Evolutionary conservation across 2,888 invertebrate species (phyloP), one percentile per base, ranked within the genome.

Genomic region (Oxytorus armatus): DNA sequence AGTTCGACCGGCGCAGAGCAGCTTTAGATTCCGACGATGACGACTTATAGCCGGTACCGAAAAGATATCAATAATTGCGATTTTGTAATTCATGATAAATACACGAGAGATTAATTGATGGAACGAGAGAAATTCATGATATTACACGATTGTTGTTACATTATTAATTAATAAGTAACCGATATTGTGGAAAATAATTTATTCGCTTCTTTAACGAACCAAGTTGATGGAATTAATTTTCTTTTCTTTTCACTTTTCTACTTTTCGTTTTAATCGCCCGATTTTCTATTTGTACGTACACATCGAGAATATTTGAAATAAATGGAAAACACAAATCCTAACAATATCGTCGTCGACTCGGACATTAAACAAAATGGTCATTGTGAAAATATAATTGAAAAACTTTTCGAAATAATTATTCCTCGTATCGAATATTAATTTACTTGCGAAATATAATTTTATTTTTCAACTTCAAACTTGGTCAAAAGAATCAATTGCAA

Each of bases 1-100:
- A 97, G 93, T 98, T 97, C 93, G 98, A 98, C 91, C 94, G 98
- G 89, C 95, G 98, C 88, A 94, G 98, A 92, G 97, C 96, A 68
- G 97, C 96, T 66, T 92, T 98, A 75, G 98, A 98, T 91, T 97
- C 97, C 0, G 97, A 97, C 87, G 97, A 97, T 89, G 96, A 97
- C 89, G 96, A 91, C 44, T 89, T 89, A 85, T 91, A 91, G 88
- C 86, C 85, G 3, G 68, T 44, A 39, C n/a, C 21, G 25, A 66
- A 49, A 57, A 14, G 59, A 66, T 68, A 77, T 70, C 23, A n/a
- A 65, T 65, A 36, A 39, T 42, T 10, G 61, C 55, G 18, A 69
- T 74, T 74, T 69, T 69, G 16, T 57, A 51, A 65, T 33, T 16
- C 0, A 63, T 44, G 23, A 11, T 10, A 8, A 44, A 63, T 14